A percentile compares a stretch with the other conserved stretches of the same genome.
These are phyloP conservation scores for Parauchenoglanis ngamensis DNA, from an alignment of 2,797 vertebrate genomes.

Conservation along the genomic window DNA sequence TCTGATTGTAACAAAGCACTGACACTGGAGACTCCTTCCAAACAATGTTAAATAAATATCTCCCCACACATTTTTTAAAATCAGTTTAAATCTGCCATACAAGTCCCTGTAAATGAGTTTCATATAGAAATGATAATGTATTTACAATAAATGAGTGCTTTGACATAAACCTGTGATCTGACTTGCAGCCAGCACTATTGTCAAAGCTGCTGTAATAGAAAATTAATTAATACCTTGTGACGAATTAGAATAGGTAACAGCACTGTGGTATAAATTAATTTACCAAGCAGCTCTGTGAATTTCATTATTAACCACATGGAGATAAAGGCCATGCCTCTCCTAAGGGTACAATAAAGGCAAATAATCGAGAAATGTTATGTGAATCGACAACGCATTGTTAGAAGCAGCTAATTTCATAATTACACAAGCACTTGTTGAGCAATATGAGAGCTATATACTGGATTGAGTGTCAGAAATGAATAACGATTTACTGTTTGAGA, in stretches of 20 bases:
- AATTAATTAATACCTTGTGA: neutral
- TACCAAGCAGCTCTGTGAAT: constrained; percentile 4
- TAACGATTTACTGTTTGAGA: neutral
- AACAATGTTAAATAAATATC: too few relatives aligned
- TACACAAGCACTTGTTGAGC: neutral
- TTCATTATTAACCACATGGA: neutral
- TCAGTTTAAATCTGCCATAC: neutral
- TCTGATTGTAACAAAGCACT: neutral
- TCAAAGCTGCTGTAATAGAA: neutral
- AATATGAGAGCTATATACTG: neutral
- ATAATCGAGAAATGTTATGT: neutral
- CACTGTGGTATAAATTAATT: neutral
- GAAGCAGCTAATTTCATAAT: neutral
- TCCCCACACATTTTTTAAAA: neutral
- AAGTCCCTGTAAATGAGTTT: neutral
- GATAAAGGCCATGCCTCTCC: neutral
- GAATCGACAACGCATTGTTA: neutral
- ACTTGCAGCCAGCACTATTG: neutral
- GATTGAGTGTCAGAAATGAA: neutral
- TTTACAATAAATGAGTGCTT: neutral
- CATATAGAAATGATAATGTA: neutral
- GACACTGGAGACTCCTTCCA: neutral
- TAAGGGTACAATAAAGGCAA: neutral
- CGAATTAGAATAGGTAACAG: neutral
- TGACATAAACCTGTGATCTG: neutral